Base-by-base conservation (phyloP, 2,113 vertebrate species). In the Stictonetta naevosa region DNA sequence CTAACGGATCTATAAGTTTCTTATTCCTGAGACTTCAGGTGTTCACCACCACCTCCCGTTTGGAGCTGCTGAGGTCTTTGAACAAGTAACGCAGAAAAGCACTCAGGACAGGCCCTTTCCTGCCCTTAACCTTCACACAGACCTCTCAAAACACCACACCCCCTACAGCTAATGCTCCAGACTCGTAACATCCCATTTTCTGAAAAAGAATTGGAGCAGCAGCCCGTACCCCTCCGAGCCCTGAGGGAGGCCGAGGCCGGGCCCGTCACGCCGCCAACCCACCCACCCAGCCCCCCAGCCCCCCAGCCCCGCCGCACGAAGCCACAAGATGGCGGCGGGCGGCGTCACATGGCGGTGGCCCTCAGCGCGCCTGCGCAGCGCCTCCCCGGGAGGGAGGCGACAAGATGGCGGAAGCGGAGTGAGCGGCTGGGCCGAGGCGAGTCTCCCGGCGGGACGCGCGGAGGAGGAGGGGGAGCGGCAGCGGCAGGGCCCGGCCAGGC, bases 321-420 rank as follows among this genome's bases (percentile, higher is more conserved):
- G 3, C 26, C 4, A 2, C 78, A 88, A 85, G 7, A 95, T 94
- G 96, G 94, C 88, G 75, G 31, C 75, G 40, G 5, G 1, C 0
- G 1, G 40, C 55, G 79, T 94, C 94, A 95, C 90, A 81, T 93
- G 94, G 72, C 33, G 19, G 58, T 16, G 44, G n/a, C 71, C 69
- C 80, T 60, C 20, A n/a, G 29, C 64, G n/a, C 98, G 98, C 98
- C 94, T 97, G 98, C 97, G 98, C 97, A 92, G 86, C 92, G 2
- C 80, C 64, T 42, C 94, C 96, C 96, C 97, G 95, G 80, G 97
- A 98, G 97, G 98, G 97, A 97, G 97, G 97, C 34, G 96, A 98
- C 97, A 98, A 98, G 96, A 98, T 98, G 98, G 98, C 98, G 98
- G 98, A 98, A 97, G 97, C 97, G 94, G 96, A 97, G 98, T 98